Conservation (phyloP, 2,113 vertebrate species). For the Dromas ardeola region DNA sequence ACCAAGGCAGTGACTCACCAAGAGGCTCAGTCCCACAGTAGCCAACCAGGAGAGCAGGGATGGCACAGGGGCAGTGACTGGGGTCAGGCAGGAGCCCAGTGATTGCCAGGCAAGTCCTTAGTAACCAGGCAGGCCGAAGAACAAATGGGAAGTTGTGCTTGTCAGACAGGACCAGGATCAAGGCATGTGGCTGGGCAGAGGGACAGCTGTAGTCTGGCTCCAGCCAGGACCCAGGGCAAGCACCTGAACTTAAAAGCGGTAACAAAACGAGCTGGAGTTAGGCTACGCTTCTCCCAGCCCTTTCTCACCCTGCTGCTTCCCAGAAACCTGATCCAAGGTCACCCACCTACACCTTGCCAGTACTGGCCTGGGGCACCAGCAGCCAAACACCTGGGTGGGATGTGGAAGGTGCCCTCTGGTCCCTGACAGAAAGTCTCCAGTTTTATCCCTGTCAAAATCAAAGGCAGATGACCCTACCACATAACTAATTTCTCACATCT, state of each 20-base stretch:
- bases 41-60: background rate
- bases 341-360: background rate
- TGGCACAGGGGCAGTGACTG: background rate
- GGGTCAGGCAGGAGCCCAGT: background rate
- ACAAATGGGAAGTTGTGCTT: background rate
- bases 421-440: background rate
- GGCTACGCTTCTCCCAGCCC: background rate
- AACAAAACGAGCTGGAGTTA: background rate
- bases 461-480: background rate
- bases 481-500: background rate
- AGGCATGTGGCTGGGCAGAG: background rate
- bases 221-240: background rate
- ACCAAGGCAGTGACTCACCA: background rate
- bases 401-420: background rate
- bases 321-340: background rate
- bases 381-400: background rate
- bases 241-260: background rate
- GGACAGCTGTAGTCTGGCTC: fast-evolving
- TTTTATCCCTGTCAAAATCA: background rate
- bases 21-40: background rate
- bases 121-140: background rate
- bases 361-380: background rate
- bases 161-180: background rate
- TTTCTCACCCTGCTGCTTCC: background rate
- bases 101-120: background rate